Percentiles rank a stretch among this genome's conserved stretches.
Evolutionary conservation across 2,113 vertebrate genomes (phyloP).

Genomic region (Epinephelus moara): DNA sequence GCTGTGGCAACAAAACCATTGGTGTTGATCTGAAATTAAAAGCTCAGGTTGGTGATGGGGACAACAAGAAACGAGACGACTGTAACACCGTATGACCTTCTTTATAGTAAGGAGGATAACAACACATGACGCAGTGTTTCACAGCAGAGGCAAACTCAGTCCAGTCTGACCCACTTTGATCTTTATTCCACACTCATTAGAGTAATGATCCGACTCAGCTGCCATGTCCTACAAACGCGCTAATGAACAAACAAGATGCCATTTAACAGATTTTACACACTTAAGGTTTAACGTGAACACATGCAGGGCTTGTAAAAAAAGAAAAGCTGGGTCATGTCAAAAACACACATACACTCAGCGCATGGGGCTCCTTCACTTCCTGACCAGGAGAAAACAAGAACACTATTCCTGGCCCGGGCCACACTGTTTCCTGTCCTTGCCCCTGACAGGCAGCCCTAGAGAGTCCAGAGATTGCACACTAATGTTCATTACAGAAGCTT

Average conservation of each 20-base stretch:
- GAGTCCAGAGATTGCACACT: slow-evolving; percentile 49
- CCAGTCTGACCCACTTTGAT: slow-evolving; percentile 64
- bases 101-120: slow-evolving; percentile 2
- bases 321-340: slow-evolving; percentile 43
- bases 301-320: slow-evolving; percentile 50
- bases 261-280: slow-evolving; percentile 53
- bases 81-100: background rate
- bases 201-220: slow-evolving; percentile 66
- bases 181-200: slow-evolving; percentile 67
- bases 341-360: slow-evolving; percentile 40
- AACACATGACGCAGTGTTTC: slow-evolving; percentile 26
- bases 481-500: slow-evolving; percentile 72
- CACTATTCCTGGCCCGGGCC: slow-evolving; percentile 61
- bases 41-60: slow-evolving; percentile 20
- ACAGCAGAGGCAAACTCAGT: slow-evolving; percentile 12
- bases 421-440: slow-evolving; percentile 73
- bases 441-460: slow-evolving; percentile 55
- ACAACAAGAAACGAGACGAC: slow-evolving; percentile 15
- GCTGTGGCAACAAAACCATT: slow-evolving; percentile 91
- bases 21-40: slow-evolving; percentile 88
- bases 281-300: slow-evolving; percentile 46
- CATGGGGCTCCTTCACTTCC: slow-evolving; percentile 67
- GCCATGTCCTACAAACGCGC: slow-evolving; percentile 39
- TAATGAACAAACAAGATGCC: slow-evolving; percentile 65
- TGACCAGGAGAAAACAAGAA: slow-evolving; percentile 64